These are phyloP conservation scores for Crotalus tigris DNA, from an alignment of 2,113 vertebrate species.

Conservation along the genomic window DNA sequence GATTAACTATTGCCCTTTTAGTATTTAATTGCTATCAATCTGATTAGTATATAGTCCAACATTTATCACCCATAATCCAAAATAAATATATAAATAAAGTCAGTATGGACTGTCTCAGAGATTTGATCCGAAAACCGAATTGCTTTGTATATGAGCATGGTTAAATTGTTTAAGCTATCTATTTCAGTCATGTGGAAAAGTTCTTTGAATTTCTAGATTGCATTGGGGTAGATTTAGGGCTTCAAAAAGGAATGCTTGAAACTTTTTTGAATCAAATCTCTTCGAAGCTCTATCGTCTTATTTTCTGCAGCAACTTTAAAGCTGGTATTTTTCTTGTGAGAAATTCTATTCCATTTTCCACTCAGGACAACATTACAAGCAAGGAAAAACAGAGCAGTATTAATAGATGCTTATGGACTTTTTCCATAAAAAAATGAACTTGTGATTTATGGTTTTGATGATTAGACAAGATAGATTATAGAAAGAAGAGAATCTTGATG, in stretches of 20 bases:
- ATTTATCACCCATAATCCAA: conserved; percentile 7
- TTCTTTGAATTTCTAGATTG: not conserved
- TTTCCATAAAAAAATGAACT: not conserved
- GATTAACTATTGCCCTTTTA: conserved; percentile 5
- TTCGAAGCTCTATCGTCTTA: not conserved
- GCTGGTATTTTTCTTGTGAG: conserved; percentile 38
- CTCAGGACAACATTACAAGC: conserved; percentile 19
- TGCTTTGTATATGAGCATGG: not conserved
- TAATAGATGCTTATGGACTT: not conserved
- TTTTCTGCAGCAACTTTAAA: conserved; percentile 36
- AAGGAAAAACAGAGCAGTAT: not conserved
- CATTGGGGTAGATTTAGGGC: not conserved
- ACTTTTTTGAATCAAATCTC: not conserved
- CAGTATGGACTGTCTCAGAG: not conserved
- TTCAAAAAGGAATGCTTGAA: not conserved
- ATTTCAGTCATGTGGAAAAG: not conserved
- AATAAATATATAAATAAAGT: not conserved
- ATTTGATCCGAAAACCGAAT: not conserved
- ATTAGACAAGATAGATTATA: not conserved
- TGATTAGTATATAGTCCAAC: not conserved
- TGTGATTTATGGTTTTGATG: not conserved
- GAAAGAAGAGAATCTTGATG: not conserved
- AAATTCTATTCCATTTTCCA: conserved; percentile 32
- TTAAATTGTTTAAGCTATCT: not conserved
- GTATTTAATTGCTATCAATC: not conserved